phyloP scores from a whole-genome alignment of 2,113 vertebrate genomes.

The Caretta caretta region DNA sequence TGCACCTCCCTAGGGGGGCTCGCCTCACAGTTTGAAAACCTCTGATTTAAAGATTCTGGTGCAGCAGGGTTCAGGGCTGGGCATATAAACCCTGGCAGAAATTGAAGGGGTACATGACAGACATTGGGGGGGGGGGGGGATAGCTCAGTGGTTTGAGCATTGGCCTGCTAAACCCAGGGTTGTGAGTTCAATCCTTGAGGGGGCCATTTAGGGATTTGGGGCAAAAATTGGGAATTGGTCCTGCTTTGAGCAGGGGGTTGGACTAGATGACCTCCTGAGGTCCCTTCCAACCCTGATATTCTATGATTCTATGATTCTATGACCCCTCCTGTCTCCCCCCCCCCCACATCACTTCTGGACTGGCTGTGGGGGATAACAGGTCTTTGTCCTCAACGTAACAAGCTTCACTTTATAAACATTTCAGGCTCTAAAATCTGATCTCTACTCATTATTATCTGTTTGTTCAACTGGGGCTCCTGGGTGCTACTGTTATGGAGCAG shows the following conservation, averaged over 20 bases:
- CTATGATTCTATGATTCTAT: too few species aligned
- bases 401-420: background rate
- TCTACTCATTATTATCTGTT: background rate
- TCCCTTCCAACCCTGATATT: too few species aligned
- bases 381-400: fast-evolving
- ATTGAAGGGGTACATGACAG: background rate
- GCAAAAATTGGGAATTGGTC: too few species aligned
- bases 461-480: fast-evolving
- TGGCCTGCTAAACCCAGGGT: too few species aligned
- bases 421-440: background rate
- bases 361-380: background rate
- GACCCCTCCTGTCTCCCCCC: too few species aligned
- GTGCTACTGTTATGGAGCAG: background rate
- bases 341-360: fast-evolving
- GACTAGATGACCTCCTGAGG: too few species aligned
- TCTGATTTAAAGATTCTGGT: background rate
- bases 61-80: too few species aligned
- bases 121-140: too few species aligned
- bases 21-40: background rate
- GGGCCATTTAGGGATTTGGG: too few species aligned
- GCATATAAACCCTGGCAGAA: background rate
- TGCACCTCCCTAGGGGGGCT: background rate
- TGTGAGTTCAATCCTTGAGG: too few species aligned
- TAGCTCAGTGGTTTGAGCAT: too few species aligned
- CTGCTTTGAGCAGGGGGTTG: too few species aligned